These are phyloP conservation scores for Cavia porcellus DNA, from an alignment of 2,113 vertebrate genomes.

Conservation along the genomic window DNA sequence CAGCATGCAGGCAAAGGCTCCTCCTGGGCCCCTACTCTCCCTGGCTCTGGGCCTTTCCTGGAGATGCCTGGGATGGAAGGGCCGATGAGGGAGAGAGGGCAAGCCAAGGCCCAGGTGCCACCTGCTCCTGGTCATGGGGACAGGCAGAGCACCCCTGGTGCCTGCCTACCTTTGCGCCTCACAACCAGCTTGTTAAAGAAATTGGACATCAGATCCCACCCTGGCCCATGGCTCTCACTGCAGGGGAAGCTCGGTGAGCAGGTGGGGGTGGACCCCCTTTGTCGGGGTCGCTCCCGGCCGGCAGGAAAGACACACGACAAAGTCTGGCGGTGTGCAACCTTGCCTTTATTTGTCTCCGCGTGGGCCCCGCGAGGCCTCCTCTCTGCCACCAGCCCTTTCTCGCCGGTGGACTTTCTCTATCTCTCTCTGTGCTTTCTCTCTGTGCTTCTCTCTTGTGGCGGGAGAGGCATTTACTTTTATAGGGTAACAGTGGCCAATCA, in stretches of 20 bases:
- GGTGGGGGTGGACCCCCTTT: neutral
- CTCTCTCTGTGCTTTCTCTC: too few relatives aligned
- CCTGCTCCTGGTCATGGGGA: neutral
- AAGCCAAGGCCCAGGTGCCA: neutral
- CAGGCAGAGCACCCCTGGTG: rapidly evolving
- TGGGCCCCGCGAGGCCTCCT: too few relatives aligned
- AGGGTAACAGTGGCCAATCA: too few relatives aligned
- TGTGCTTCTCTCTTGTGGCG: too few relatives aligned
- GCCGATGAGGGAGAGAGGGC: neutral
- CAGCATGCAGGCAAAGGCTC: slow-evolving; percentile 96
- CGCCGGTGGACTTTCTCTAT: too few relatives aligned
- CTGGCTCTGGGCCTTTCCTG: slow-evolving; percentile 92
- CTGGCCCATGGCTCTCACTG: slow-evolving; percentile 88
- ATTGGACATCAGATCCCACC: slow-evolving; percentile 98
- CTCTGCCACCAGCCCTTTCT: too few relatives aligned
- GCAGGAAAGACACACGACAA: too few relatives aligned
- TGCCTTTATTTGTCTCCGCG: too few relatives aligned
- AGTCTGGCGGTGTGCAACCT: too few relatives aligned
- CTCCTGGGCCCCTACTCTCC: slow-evolving; percentile 86
- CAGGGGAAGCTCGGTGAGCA: slow-evolving; percentile 71
- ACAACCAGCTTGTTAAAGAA: slow-evolving; percentile 98
- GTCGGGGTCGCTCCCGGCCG: too few relatives aligned
- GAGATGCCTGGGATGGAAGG: slow-evolving; percentile 92
- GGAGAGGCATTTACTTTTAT: too few relatives aligned
- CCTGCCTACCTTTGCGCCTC: slow-evolving; percentile 94